Conservation (phyloP, 2,797 vertebrate species). For the Coregonus ussuriensis region DNA sequence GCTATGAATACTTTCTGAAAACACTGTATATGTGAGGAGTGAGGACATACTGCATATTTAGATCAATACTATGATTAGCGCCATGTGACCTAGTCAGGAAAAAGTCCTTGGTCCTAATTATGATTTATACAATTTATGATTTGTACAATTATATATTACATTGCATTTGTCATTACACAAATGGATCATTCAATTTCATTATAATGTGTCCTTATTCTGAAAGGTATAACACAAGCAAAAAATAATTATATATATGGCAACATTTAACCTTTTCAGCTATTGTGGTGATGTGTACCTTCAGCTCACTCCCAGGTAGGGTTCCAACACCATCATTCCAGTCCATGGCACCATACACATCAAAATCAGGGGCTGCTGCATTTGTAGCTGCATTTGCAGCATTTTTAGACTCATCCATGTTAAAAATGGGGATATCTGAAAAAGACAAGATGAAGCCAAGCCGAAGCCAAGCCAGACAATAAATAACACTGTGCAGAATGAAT, state of each 20-base stretch:
- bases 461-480: not conserved
- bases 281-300: conserved; percentile 70
- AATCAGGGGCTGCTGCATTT: conserved; percentile 78
- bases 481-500: not conserved
- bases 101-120: not conserved
- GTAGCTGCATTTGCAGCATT: conserved; percentile 68
- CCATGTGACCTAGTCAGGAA: too few species aligned
- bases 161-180: not conserved
- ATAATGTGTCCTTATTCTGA: not conserved
- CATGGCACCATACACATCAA: conserved; percentile 85
- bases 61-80: not conserved
- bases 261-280: not conserved
- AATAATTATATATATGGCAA: not conserved
- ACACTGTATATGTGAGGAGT: too few species aligned
- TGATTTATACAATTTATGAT: not conserved
- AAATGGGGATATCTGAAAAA: conserved; percentile 14
- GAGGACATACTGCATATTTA: not conserved
- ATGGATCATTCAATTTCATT: not conserved
- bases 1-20: too few species aligned
- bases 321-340: conserved; percentile 87
- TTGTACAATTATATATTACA: not conserved
- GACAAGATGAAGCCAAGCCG: not conserved
- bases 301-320: conserved; percentile 82
- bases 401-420: conserved; percentile 75
- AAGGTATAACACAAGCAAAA: not conserved